Evolutionary conservation across 1,140 invertebrate species (phyloP), one percentile per base, ranked within the genome.

Genomic region (Tetramorium simillimum): DNA sequence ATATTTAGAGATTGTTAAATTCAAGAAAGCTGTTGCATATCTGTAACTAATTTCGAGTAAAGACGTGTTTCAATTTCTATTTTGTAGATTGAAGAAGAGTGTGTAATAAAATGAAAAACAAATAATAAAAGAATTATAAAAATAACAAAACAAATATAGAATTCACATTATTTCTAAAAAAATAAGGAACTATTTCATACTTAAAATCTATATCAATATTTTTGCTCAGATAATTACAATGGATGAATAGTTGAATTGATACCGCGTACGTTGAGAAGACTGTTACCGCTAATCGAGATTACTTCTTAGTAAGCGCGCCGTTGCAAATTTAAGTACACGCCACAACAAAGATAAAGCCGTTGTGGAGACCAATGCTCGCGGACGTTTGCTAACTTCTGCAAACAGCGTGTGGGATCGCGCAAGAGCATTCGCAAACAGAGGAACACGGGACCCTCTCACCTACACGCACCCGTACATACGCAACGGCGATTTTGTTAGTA

Each of bases 241-340:
- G 24, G 7, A 24, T 40, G 21, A 10, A 60, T 14, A 60, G 14
- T 6, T 56, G 40, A 84, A 60, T 49, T 12, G 18, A 10, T 46
- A 46, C 18, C n/a, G 40, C 49, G 18, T 18, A 18, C 24, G 43
- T 46, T n/a, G 24, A 28, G 37, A n/a, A 58, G 24, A 84, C 60
- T 60, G 40, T 73, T 58, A 73, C 24, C 12, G 5, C 24, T 73
- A 82, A 82, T 82, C 67, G 67, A 33, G 65, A 73, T 82, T 82
- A 46, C 53, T 43, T 10, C 40, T 62, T 40, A 12, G 24, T 37
- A 24, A 84, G 12, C 21, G 37, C 46, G 63, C 53, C 53, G 67
- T 73, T 75, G 73, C 43, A 78, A 86, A 88, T 88, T 77, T 86
- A 88, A 88, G 65, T 86, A 86, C 49, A 84, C 63, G 53, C 28